Percentiles rank a stretch among this genome's conserved stretches.
Conservation (phyloP, 2,888 invertebrate genomes). For the Tortrix viridana region DNA sequence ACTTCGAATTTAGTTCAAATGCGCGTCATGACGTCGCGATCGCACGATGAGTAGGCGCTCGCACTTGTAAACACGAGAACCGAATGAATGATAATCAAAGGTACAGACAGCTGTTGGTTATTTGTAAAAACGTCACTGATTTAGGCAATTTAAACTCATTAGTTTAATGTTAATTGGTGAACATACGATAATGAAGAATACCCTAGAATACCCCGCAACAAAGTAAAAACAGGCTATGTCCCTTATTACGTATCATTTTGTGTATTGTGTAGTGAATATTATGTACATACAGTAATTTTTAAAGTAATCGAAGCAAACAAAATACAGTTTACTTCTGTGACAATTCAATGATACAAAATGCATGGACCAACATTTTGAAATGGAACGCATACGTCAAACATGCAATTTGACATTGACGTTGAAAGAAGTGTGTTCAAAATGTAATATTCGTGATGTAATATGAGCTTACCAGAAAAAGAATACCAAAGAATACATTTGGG, state of each 20-base stretch:
- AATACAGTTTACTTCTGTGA: not conserved
- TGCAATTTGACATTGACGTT: not conserved
- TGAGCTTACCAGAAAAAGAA: not conserved
- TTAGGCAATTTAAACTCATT: constrained; percentile 20
- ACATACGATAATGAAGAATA: constrained; percentile 12
- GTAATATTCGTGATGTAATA: not conserved
- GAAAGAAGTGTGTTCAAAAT: constrained; percentile 8
- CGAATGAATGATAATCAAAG: constrained; percentile 48
- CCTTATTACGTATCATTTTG: constrained; percentile 9
- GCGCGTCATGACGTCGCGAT: constrained; percentile 39
- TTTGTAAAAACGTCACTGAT: constrained; percentile 47
- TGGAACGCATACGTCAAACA: not conserved
- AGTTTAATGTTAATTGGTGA: constrained; percentile 11
- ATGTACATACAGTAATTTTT: too few species aligned
- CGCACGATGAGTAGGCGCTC: constrained; percentile 40
- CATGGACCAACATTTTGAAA: not conserved
- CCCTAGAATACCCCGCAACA: not conserved
- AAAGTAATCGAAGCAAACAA: not conserved
- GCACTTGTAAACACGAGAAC: constrained; percentile 9
- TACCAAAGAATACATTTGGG: too few species aligned
- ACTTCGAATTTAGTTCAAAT: constrained; percentile 34
- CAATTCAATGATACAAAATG: too few species aligned
- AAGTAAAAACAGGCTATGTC: not conserved
- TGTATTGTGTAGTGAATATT: too few species aligned
- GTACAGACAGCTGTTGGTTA: constrained; percentile 48